Conservation (phyloP, 2,888 invertebrate genomes). For the Ichneumoninae sp. region DNA sequence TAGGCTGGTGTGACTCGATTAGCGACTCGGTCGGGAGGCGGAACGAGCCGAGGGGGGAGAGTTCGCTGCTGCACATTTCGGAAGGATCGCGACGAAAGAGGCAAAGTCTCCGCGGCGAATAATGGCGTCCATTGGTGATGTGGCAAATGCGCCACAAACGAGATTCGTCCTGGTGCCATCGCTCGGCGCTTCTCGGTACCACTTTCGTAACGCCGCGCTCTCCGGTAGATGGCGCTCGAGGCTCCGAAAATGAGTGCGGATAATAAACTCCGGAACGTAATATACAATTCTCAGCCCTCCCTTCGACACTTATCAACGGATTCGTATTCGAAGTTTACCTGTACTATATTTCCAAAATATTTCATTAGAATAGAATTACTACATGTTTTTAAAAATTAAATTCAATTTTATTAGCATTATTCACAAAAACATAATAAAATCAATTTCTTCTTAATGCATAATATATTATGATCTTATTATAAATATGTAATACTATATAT, state of each 20-base stretch:
- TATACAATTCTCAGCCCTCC: background rate
- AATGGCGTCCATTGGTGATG: constrained; percentile 83
- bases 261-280: background rate
- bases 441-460: too few species aligned
- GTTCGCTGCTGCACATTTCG: background rate
- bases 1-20: background rate
- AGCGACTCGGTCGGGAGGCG: background rate
- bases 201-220: background rate
- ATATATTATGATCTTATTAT: too few species aligned
- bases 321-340: constrained; percentile 4
- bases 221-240: constrained; percentile 68
- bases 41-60: background rate
- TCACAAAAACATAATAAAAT: too few species aligned
- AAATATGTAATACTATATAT: too few species aligned
- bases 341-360: background rate
- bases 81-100: constrained; percentile 40
- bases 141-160: constrained; percentile 74
- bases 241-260: constrained; percentile 38
- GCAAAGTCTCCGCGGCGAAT: constrained; percentile 49
- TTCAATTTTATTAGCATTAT: too few species aligned
- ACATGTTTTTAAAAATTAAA: too few species aligned
- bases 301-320: background rate
- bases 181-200: background rate
- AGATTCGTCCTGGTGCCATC: constrained; percentile 73
- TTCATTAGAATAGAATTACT: too few species aligned